Conservation (phyloP, 2,888 invertebrate species). For the Eumacrocentrus americanus region DNA sequence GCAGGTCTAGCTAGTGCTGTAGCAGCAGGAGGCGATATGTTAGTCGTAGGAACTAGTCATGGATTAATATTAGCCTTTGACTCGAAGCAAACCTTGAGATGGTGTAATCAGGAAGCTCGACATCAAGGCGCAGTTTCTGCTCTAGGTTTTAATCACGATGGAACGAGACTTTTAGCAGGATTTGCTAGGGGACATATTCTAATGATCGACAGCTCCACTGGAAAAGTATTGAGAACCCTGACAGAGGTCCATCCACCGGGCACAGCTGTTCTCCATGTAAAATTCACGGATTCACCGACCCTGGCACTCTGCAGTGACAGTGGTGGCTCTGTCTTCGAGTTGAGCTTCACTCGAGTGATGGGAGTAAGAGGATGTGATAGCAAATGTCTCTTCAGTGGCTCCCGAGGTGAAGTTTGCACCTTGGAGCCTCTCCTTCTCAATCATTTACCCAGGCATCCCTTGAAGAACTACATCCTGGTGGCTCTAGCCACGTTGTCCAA, state of each 20-base stretch:
- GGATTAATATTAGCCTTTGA: slow-evolving; percentile 89
- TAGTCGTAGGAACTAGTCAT: slow-evolving; percentile 94
- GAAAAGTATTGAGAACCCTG: slow-evolving; percentile 76
- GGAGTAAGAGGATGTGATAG: slow-evolving; percentile 89
- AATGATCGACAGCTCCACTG: slow-evolving; percentile 86
- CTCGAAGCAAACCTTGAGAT: slow-evolving; percentile 83
- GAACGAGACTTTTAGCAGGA: slow-evolving; percentile 82
- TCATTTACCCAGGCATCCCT: slow-evolving; percentile 68
- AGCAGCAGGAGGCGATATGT: slow-evolving; percentile 75
- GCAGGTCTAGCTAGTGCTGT: slow-evolving; percentile 88
- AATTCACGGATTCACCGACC: slow-evolving; percentile 75
- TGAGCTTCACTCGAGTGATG: slow-evolving; percentile 86
- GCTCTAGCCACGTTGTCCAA: slow-evolving; percentile 95
- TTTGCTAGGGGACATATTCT: slow-evolving; percentile 82
- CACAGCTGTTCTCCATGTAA: slow-evolving; percentile 79
- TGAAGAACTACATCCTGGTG: slow-evolving; percentile 78
- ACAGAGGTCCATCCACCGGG: slow-evolving; percentile 85
- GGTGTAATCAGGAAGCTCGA: slow-evolving; percentile 79
- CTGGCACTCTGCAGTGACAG: slow-evolving; percentile 86
- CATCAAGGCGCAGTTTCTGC: slow-evolving; percentile 83
- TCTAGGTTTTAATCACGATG: slow-evolving; percentile 85
- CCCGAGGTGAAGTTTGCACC: slow-evolving; percentile 89
- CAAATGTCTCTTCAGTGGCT: slow-evolving; percentile 95
- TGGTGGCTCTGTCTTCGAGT: slow-evolving; percentile 94
- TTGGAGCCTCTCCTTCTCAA: slow-evolving; percentile 73